Conservation (phyloP, 2,113 vertebrate genomes). For the Pelmatolapia mariae region DNA sequence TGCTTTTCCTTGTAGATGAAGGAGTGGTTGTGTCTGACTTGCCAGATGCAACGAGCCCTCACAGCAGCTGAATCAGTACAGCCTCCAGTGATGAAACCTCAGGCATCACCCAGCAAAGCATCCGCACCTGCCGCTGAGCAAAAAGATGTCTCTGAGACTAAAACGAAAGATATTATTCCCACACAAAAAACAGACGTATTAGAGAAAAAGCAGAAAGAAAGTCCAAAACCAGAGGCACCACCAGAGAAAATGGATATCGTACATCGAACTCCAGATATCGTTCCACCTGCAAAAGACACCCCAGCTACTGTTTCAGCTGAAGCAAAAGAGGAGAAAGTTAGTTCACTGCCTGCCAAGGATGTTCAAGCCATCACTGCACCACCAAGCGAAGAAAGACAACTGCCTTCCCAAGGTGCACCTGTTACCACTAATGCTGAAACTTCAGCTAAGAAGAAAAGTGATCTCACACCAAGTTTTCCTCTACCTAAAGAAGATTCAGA, state of each 20-base stretch:
- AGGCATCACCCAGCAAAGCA: conserved; percentile 60
- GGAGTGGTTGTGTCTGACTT: conserved; percentile 91
- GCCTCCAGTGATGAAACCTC: conserved; percentile 48
- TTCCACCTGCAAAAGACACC: not conserved
- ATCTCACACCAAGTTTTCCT: not conserved
- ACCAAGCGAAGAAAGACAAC: conserved; percentile 34
- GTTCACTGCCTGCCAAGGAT: not conserved
- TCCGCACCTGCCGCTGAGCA: not conserved
- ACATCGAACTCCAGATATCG: not conserved
- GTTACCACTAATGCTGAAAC: not conserved
- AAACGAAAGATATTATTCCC: conserved; percentile 11
- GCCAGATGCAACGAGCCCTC: conserved; percentile 88
- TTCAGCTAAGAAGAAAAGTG: not conserved
- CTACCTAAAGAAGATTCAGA: not conserved
- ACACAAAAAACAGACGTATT: not conserved
- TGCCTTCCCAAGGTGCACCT: not conserved
- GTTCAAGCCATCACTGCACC: not conserved
- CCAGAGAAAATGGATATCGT: not conserved
- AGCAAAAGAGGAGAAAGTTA: not conserved
- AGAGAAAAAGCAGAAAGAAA: not conserved
- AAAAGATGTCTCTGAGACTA: not conserved
- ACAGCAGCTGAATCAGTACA: conserved; percentile 66
- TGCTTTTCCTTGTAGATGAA: conserved; percentile 67
- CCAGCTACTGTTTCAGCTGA: not conserved
- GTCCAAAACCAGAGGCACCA: not conserved